These are phyloP conservation scores for Baccha elongata DNA, from an alignment of 2,888 invertebrate genomes.

Conservation along the genomic window DNA sequence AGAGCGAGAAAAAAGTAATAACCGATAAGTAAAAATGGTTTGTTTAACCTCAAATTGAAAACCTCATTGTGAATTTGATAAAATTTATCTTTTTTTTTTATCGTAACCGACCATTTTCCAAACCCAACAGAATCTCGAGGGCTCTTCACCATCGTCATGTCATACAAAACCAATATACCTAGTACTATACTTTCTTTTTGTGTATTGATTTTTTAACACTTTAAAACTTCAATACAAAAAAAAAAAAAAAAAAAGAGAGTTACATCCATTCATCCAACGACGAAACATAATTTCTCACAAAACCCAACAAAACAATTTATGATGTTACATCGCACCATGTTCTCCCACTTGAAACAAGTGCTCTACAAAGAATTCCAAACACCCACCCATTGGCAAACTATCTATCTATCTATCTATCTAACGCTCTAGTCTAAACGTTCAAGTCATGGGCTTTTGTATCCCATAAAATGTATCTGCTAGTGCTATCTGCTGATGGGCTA, in stretches of 20 bases:
- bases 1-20: not conserved
- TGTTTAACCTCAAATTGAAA: constrained; percentile 5
- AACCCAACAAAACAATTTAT: constrained; percentile 25
- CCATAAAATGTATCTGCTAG: constrained; percentile 12
- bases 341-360: constrained; percentile 55
- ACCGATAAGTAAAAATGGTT: constrained; percentile 9
- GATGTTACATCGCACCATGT: constrained; percentile 33
- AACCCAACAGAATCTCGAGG: not conserved
- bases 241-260: constrained; percentile 5
- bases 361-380: constrained; percentile 49
- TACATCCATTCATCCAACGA: not conserved
- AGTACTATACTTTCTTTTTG: not conserved
- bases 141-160: not conserved
- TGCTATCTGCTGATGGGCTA: constrained; percentile 22
- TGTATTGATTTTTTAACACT: not conserved
- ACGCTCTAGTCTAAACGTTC: constrained; percentile 14
- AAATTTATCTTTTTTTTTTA: constrained; percentile 3
- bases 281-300: constrained; percentile 21
- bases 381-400: constrained; percentile 57
- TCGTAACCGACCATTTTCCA: constrained; percentile 1
- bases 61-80: not conserved
- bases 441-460: constrained; percentile 47
- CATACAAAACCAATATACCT: not conserved
- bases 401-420: constrained; percentile 28
- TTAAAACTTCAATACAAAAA: constrained; percentile 1